Evolutionary conservation across 2,113 vertebrate genomes (phyloP), one percentile per base, ranked within the genome.

Genomic region (Dicrurus megarhynchus): DNA sequence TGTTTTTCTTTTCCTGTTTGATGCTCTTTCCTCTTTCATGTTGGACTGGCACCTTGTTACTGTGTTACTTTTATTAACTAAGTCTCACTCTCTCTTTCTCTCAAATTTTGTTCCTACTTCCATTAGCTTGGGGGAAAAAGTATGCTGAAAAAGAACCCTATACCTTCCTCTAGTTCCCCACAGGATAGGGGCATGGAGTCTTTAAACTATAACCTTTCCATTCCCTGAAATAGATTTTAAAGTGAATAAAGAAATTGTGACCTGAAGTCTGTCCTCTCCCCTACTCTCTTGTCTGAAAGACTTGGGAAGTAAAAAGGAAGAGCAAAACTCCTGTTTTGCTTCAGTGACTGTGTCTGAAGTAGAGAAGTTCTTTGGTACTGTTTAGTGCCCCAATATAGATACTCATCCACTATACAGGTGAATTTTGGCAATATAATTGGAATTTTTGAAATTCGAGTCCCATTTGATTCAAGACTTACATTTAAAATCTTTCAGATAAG

Each of bases 161-260:
- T 49, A 41, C 53, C 16, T 91, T 74, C 59, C 37, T 88, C n/a
- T 79, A 76, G 57, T 56, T 90, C 67, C 41, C n/a, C 41, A 44
- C 61, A 73, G 42, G 37, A n/a, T 68, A 20, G 85, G 28, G 14
- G 15, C 17, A 56, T 74, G 37, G 12, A 64, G 52, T 73, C 88
- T 94, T 95, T 93, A 75, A 89, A 91, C 65, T 79, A 10, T 49
- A 87, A 56, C 18, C 32, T 76, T 88, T 91, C 46, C 53, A 24
- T 77, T 83, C 28, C 90, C 71, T 76, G 79, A 93, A 95, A 95
- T 83, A 95, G 92, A 92, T 83, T 76, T 94, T 65, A 57, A 92
- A 85, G 49, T 69, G 88, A 85, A 41, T 79, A 65, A 93, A 92
- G 55, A 33, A 67, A 35, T 7, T 61, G n/a, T 93, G 82, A 90